phyloP scores from a whole-genome alignment of 2,113 vertebrate genomes.

The Chroicocephalus ridibundus region DNA sequence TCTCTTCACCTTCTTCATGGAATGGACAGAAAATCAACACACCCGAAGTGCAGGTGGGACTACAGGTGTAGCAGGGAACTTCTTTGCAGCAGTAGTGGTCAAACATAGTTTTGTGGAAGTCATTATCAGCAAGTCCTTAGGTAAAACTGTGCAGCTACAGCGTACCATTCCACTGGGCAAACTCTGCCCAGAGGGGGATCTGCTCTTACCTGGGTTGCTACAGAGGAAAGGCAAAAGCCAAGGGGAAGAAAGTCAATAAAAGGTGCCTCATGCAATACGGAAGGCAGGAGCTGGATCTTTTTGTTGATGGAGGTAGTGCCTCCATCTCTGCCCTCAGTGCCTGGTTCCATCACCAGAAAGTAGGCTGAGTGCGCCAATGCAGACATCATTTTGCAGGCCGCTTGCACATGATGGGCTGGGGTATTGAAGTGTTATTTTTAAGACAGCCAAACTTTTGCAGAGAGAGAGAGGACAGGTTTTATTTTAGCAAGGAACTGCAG shows the following conservation, averaged over 20 bases:
- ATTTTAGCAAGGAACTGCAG: not conserved
- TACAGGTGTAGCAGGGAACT: not conserved
- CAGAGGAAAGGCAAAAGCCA: not conserved
- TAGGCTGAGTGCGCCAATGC: not conserved
- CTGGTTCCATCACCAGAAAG: not conserved
- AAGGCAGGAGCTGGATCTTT: not conserved
- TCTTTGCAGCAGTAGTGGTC: not conserved
- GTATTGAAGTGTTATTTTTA: not conserved
- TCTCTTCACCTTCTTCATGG: not conserved
- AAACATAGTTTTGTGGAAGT: not conserved
- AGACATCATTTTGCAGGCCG: not conserved
- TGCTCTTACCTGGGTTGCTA: not conserved
- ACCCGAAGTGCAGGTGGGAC: not conserved
- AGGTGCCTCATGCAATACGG: not conserved
- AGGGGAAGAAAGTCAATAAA: not conserved
- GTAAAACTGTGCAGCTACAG: not conserved
- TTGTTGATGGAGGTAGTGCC: not conserved
- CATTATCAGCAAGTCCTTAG: not conserved
- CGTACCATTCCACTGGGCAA: not conserved
- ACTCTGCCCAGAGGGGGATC: not conserved
- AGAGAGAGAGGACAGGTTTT: not conserved
- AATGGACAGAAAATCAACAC: not conserved
- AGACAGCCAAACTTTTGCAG: not conserved
- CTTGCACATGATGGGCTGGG: not conserved
- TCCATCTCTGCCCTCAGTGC: not conserved